Conservation (phyloP, 1,140 invertebrate species). For the Saccostrea cuccullata region DNA sequence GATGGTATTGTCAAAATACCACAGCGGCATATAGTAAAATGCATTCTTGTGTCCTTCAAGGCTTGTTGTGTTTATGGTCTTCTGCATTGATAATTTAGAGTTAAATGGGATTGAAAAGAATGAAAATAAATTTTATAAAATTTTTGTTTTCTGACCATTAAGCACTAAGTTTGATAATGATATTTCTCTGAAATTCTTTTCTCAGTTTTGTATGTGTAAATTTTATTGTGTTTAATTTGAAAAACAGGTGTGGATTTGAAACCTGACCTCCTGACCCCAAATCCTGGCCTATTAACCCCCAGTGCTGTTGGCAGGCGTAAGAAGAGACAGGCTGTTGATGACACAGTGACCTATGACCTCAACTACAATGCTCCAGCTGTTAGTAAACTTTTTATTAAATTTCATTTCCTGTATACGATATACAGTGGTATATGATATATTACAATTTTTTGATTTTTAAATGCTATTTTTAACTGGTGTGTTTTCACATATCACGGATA, state of each 20-base stretch:
- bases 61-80: too few relatives aligned
- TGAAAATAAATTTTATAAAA: background rate
- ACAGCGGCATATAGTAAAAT: background rate
- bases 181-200: background rate
- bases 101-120: too few relatives aligned
- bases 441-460: too few relatives aligned
- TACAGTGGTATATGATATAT: too few relatives aligned
- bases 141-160: background rate
- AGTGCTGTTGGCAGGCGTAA: slow-evolving; percentile 32
- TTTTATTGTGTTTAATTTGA: background rate
- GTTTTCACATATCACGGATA: too few relatives aligned
- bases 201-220: too few relatives aligned
- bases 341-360: slow-evolving; percentile 44
- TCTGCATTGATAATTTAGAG: too few relatives aligned
- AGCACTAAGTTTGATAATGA: background rate
- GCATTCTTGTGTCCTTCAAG: background rate
- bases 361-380: slow-evolving; percentile 55
- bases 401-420: too few relatives aligned
- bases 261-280: slow-evolving; percentile 34
- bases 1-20: background rate
- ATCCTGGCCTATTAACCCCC: background rate
- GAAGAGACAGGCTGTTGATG: slow-evolving; percentile 42
- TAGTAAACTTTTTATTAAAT: background rate
- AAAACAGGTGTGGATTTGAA: slow-evolving; percentile 60
- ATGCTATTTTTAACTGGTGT: too few relatives aligned